Evolutionary conservation across 2,888 invertebrate genomes (phyloP).

Genomic region (Allophyes oxyacanthae): DNA sequence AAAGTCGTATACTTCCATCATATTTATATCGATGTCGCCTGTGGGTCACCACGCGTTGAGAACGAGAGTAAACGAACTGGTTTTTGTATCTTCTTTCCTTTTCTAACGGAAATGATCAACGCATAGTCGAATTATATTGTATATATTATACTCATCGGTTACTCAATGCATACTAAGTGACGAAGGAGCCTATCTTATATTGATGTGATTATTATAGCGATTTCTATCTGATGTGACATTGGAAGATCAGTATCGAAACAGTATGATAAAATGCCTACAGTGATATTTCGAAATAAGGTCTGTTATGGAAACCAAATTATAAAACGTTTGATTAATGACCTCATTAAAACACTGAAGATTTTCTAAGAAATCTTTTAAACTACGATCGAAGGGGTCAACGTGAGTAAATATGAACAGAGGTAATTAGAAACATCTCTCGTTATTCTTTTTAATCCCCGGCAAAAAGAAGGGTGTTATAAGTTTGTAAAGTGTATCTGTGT

Average conservation of each 20-base stretch:
- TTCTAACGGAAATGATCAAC: conserved; percentile 76
- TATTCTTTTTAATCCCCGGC: no score
- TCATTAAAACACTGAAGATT: background rate
- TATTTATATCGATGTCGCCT: conserved; percentile 83
- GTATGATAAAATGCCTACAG: conserved; percentile 27
- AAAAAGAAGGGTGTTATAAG: no score
- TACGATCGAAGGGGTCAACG: no score
- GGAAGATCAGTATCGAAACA: conserved; percentile 50
- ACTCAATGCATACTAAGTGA: conserved; percentile 71
- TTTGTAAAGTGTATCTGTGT: no score
- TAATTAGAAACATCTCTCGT: no score
- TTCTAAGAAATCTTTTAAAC: background rate
- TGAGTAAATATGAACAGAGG: no score
- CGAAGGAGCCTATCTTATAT: conserved; percentile 60
- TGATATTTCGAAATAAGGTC: conserved; percentile 35
- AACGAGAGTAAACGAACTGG: conserved; percentile 77
- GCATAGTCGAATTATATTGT: conserved; percentile 62
- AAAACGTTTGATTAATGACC: background rate
- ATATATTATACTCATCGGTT: conserved; percentile 78
- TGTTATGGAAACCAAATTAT: conserved; percentile 14
- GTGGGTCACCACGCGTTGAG: conserved; percentile 68
- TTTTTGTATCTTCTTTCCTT: conserved; percentile 75
- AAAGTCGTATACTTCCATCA: conserved; percentile 72
- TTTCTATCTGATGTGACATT: conserved; percentile 39
- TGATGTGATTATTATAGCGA: conserved; percentile 58